These are phyloP conservation scores for Amaurobius ferox DNA, from an alignment of 2,888 invertebrate genomes.

Conservation along the genomic window DNA sequence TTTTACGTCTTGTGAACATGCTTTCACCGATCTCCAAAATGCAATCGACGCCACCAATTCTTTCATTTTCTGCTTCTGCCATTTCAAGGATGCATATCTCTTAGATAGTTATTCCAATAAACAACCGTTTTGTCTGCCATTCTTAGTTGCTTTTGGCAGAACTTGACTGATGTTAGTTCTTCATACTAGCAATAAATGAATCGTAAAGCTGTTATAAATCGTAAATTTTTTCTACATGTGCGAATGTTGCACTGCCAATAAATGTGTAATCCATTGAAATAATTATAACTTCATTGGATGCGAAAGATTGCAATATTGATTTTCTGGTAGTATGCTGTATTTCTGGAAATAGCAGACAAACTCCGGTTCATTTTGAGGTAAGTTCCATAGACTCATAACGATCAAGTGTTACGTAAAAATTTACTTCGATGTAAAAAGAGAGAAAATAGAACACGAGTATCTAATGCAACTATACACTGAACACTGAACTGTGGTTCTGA, in stretches of 20 bases:
- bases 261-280: not conserved
- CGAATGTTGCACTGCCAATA: not conserved
- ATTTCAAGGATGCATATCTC: not conserved
- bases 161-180: not conserved
- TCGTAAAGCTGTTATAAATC: not conserved
- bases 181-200: not conserved
- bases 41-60: not conserved
- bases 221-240: not conserved
- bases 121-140: not conserved
- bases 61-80: not conserved
- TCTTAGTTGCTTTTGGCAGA: not conserved
- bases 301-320: too few species aligned
- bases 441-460: not conserved
- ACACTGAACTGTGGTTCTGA: not conserved
- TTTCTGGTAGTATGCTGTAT: not conserved
- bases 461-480: not conserved
- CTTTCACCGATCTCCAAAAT: conserved; percentile 13
- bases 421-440: not conserved
- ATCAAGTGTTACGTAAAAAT: not conserved
- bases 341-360: not conserved
- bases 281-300: not conserved
- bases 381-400: not conserved
- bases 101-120: too few species aligned
- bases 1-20: not conserved
- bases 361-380: not conserved